Evolutionary conservation across 2,797 vertebrate species (phyloP).

Genomic region (Chloroceryle amazona): DNA sequence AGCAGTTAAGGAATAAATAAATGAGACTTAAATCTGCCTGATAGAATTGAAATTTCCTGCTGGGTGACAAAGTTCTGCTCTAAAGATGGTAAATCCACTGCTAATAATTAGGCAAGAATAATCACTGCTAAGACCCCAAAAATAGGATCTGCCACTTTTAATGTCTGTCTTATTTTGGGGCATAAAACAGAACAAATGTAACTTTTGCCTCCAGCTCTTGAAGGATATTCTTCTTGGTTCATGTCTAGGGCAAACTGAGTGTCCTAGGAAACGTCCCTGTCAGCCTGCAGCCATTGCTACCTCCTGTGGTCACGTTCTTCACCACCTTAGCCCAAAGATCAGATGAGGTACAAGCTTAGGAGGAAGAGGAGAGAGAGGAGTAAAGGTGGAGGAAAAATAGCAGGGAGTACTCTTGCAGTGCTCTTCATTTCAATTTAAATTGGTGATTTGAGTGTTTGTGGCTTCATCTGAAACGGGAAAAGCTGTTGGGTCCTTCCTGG

Average conservation of each 20-base stretch:
- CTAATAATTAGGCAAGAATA: conserved; percentile 24
- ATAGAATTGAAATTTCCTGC: conserved; percentile 36
- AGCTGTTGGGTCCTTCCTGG: background rate
- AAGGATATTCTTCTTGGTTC: background rate
- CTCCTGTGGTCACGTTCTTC: background rate
- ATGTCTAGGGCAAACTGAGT: background rate
- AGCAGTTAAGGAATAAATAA: conserved; percentile 2
- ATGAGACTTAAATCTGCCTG: background rate
- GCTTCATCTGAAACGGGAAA: background rate
- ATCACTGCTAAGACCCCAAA: background rate
- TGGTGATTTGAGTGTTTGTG: background rate
- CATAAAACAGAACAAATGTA: background rate
- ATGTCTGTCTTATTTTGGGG: background rate
- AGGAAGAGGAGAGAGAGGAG: background rate
- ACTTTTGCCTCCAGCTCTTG: background rate
- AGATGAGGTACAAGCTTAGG: background rate
- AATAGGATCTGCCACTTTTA: conserved; percentile 14
- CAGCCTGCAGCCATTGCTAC: background rate
- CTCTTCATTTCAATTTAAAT: background rate
- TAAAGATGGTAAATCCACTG: conserved; percentile 49
- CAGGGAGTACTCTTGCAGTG: background rate
- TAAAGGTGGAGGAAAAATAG: background rate
- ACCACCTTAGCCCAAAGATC: background rate
- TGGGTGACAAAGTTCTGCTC: conserved; percentile 39
- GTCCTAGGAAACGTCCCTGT: background rate